Conservation (phyloP, 2,113 vertebrate species). For the Ammospiza nelsoni region DNA sequence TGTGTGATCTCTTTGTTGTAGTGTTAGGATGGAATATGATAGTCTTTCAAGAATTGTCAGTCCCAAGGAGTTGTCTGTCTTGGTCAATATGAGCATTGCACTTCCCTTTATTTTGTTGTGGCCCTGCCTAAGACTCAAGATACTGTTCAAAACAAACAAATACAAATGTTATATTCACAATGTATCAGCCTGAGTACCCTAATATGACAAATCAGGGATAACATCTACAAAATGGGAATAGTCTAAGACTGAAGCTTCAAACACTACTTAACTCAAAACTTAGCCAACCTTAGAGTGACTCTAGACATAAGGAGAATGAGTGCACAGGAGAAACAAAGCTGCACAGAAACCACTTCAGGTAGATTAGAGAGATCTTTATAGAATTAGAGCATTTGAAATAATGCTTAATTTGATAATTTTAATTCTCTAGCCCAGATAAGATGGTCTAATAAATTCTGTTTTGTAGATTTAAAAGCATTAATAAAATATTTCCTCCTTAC, state of each 20-base stretch:
- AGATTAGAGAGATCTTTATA: neutral
- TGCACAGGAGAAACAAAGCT: neutral
- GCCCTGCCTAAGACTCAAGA: neutral
- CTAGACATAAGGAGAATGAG: neutral
- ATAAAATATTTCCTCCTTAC: neutral
- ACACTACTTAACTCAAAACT: neutral
- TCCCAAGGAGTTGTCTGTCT: neutral
- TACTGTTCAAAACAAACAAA: neutral
- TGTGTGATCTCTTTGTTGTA: neutral
- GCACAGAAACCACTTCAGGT: neutral
- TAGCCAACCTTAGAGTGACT: neutral
- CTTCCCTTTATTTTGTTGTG: neutral
- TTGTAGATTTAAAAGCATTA: neutral
- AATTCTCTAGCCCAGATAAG: neutral
- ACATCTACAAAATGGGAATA: neutral
- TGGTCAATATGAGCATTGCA: neutral
- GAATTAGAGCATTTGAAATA: neutral
- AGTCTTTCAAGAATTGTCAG: neutral
- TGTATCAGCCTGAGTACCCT: neutral
- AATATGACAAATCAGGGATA: neutral
- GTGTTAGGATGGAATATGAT: neutral
- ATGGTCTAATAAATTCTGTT: neutral
- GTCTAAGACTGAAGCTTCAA: neutral
- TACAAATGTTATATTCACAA: neutral
- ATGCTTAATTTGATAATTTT: constrained; percentile 1